phyloP scores from a whole-genome alignment of 2,797 vertebrate species.

The Anguilla anguilla region DNA sequence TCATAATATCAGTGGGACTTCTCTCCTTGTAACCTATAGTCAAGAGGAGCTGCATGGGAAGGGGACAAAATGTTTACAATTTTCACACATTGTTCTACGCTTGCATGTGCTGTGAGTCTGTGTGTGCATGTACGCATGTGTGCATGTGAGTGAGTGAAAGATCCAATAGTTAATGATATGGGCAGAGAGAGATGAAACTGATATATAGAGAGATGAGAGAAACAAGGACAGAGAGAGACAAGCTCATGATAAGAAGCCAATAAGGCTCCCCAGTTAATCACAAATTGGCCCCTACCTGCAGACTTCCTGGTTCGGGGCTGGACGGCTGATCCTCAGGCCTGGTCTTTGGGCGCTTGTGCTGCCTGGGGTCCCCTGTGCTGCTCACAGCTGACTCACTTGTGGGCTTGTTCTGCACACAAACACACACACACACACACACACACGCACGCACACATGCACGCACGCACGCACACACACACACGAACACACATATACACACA shows the following conservation, averaged over 20 bases:
- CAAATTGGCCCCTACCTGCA: conserved; percentile 66
- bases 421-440: neutral
- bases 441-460: neutral
- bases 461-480: neutral
- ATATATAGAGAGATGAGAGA: neutral
- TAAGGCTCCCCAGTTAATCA: neutral
- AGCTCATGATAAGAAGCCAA: too few species aligned
- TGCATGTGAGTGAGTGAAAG: neutral
- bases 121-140: neutral
- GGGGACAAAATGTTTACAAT: neutral
- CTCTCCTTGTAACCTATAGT: neutral
- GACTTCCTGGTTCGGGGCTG: conserved; percentile 66
- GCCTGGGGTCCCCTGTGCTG: conserved; percentile 84
- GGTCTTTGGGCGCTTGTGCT: conserved; percentile 89
- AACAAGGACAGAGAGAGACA: neutral
- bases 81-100: too few species aligned
- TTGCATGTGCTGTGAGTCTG: neutral
- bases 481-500: too few species aligned
- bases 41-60: neutral
- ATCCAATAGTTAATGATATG: neutral
- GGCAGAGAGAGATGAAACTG: neutral
- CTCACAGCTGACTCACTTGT: conserved; percentile 82
- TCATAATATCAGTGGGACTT: neutral
- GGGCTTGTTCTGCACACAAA: conserved; percentile 22
- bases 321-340: conserved; percentile 83